Base-by-base conservation (phyloP, 2,113 vertebrate genomes). In the Gadus chalcogrammus region DNA sequence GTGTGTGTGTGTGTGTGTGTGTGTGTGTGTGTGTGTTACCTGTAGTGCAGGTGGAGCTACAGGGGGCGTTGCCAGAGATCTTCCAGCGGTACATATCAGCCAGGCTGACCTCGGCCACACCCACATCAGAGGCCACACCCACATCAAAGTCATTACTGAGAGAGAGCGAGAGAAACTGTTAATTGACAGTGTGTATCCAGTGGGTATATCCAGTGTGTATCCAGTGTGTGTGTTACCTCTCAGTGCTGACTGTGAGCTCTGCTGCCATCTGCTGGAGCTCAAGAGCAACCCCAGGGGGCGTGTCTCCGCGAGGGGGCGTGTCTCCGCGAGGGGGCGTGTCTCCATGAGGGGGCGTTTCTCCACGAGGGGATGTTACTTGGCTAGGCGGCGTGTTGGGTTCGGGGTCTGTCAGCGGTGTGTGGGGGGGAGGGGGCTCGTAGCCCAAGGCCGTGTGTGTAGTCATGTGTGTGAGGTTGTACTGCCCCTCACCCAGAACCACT, bases 71-170 rank as follows among this genome's bases (percentile, higher is more conserved):
- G 61, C 93, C 95, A 63, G 95, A 96, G 79, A 95, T 90, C 78
- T 96, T 96, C 95, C 95, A 96, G 66, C 93, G 92, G 77, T 96
- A 96, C 94, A 94, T 92, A 85, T 94, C 95, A 62, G 93, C 93
- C 88, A 93, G 77, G 75, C 94, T 95, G 76, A 95, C 88, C 69
- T 95, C 94, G 42, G 2, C 42, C 42, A 48, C 42, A 0, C 88
- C 92, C 76, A 93, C 87, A 38, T 94, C 91, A 64, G 24, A 24
- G 42, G 2, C 42, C 42, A 48, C 42, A 0, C 88, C 92, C 76
- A 93, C 87, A 38, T 94, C 91, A 62, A 94, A 94, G 72, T 96
- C 93, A 69, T 95, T 96, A 81, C 93, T 96, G 60, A 73, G 31
- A 3, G 22, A 63, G 5, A 20, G 56, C 1, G 16, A n/a, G 56